Conservation (phyloP, 2,888 invertebrate genomes). For the Halictus ligatus region DNA sequence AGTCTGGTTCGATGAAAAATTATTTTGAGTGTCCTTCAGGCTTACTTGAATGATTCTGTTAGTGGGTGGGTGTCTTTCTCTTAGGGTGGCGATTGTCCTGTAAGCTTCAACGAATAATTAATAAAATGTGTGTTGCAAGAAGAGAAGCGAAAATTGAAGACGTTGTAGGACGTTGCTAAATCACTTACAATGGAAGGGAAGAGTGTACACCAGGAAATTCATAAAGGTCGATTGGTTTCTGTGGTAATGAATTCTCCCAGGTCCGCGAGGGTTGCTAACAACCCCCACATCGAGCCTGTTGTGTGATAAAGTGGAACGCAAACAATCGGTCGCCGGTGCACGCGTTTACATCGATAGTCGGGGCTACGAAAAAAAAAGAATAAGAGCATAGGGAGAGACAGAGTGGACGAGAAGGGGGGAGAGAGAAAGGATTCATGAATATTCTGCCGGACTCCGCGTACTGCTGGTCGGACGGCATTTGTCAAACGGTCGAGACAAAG, state of each 20-base stretch:
- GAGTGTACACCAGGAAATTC: neutral
- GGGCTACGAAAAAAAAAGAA: constrained; percentile 11
- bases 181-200: neutral
- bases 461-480: constrained; percentile 38
- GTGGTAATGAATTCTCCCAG: constrained; percentile 5
- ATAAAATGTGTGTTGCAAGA: neutral
- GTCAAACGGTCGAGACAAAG: constrained; percentile 51
- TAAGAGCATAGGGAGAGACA: neutral
- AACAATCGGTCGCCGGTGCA: constrained; percentile 34
- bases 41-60: too few species aligned
- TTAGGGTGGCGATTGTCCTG: too few species aligned
- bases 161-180: neutral
- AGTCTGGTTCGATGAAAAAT: neutral
- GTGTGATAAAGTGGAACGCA: constrained; percentile 46
- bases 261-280: constrained; percentile 12
- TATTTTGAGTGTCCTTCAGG: neutral
- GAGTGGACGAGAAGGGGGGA: neutral
- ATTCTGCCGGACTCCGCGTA: constrained; percentile 33
- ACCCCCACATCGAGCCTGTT: constrained; percentile 12
- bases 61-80: too few species aligned
- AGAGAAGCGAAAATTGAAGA: neutral
- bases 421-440: constrained; percentile 48
- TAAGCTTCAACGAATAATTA: too few species aligned
- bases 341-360: constrained; percentile 38
- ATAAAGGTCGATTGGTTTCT: constrained; percentile 17